Percentiles rank a stretch among this genome's conserved stretches.
phyloP scores from a whole-genome alignment of 2,888 invertebrate species.

The Gonocerus acuteangulatus region DNA sequence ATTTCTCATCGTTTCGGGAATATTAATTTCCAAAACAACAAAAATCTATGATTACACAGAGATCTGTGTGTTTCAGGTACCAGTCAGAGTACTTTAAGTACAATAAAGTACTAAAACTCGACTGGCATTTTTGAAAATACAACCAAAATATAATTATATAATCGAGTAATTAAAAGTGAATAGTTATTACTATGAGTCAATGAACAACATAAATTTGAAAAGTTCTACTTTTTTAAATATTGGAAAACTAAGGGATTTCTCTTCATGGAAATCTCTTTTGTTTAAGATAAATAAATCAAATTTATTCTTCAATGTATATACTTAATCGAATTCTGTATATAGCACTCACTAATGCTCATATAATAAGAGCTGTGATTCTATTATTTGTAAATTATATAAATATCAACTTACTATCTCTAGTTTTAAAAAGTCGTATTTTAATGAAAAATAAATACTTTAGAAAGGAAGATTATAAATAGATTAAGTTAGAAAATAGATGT shows the following conservation, averaged over 20 bases:
- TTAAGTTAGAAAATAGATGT: no score
- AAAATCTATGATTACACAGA: no score
- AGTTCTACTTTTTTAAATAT: neutral
- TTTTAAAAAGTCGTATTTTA: neutral
- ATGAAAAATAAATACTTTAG: no score
- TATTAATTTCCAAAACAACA: no score
- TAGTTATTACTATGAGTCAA: no score
- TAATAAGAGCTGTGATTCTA: conserved; percentile 22
- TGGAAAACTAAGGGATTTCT: conserved; percentile 18
- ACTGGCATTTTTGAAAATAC: conserved; percentile 12
- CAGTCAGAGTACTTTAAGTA: conserved; percentile 25
- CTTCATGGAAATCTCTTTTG: conserved; percentile 16
- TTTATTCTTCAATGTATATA: conserved; percentile 17
- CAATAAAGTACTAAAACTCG: conserved; percentile 25
- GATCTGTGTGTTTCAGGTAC: no score
- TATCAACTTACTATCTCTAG: neutral
- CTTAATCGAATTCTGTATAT: conserved; percentile 9
- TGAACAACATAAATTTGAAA: neutral
- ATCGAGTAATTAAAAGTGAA: neutral
- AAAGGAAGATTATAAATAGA: no score
- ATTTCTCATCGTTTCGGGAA: no score
- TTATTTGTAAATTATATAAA: conserved; percentile 13
- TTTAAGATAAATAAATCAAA: conserved; percentile 14
- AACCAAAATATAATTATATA: no score
- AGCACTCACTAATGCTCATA: conserved; percentile 19